phyloP scores from a whole-genome alignment of 2,888 invertebrate genomes.

The Nebria salina region DNA sequence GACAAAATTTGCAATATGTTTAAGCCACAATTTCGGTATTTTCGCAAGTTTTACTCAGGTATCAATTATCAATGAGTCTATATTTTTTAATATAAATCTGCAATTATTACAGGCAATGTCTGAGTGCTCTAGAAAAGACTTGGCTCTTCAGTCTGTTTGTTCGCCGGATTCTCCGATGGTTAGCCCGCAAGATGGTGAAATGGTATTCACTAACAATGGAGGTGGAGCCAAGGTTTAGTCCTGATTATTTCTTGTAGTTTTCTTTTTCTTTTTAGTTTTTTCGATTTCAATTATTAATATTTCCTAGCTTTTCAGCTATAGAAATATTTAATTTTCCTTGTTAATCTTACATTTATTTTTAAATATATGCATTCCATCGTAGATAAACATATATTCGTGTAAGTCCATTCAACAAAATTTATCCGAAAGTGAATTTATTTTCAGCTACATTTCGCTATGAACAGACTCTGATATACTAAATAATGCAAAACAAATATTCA shows the following conservation, averaged over 20 bases:
- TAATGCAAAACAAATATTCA: no score
- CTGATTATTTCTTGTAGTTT: conserved; percentile 33
- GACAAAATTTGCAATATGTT: not conserved
- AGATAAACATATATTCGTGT: not conserved
- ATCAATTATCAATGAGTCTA: not conserved
- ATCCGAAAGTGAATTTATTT: no score
- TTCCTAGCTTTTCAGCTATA: conserved; percentile 49
- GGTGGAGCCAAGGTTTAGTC: conserved; percentile 39
- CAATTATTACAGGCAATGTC: conserved; percentile 64
- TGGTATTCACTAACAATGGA: conserved; percentile 52
- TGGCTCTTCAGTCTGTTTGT: conserved; percentile 62
- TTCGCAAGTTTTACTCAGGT: conserved; percentile 18
- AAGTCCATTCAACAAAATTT: no score
- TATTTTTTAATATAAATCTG: conserved; percentile 24
- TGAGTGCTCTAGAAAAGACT: conserved; percentile 68
- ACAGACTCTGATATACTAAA: no score
- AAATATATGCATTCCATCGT: not conserved
- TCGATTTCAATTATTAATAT: not conserved
- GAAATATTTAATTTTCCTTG: conserved; percentile 50
- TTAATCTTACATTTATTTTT: not conserved
- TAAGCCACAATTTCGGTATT: not conserved
- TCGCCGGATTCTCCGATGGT: conserved; percentile 63
- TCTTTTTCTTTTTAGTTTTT: not conserved
- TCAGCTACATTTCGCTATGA: no score
- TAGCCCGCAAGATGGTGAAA: conserved; percentile 59